Conservation (phyloP, 1,140 invertebrate species). For the Drosophila malerkotliana region DNA sequence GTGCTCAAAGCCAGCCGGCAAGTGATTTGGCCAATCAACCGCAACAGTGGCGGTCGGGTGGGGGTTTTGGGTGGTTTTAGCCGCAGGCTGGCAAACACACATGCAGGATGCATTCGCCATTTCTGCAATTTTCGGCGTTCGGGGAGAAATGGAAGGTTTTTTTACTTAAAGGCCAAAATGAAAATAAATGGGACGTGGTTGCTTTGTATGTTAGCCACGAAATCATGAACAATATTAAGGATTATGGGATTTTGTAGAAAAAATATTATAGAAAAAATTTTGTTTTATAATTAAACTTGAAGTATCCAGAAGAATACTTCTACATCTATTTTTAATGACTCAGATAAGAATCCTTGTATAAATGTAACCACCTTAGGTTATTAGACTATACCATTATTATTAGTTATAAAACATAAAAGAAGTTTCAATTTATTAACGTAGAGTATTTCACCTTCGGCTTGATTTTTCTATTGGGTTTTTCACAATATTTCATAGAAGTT, state of each 20-base stretch:
- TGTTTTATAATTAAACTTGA: no score
- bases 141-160: conserved; percentile 40
- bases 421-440: not conserved
- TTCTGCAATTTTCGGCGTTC: conserved; percentile 44
- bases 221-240: not conserved
- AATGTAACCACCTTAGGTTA: no score
- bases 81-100: conserved; percentile 20
- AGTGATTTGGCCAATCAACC: conserved; percentile 72
- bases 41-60: conserved; percentile 26
- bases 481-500: conserved; percentile 3
- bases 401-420: no score
- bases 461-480: not conserved
- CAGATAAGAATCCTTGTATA: no score
- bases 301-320: no score
- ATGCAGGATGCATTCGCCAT: conserved; percentile 22
- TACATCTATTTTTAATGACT: no score
- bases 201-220: conserved; percentile 13
- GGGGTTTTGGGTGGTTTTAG: not conserved
- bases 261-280: not conserved
- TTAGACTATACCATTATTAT: no score
- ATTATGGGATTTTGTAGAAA: not conserved
- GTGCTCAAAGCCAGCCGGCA: conserved; percentile 43
- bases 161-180: conserved; percentile 52
- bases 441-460: not conserved
- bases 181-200: conserved; percentile 55